phyloP scores from a whole-genome alignment of 2,797 vertebrate species.

The Hapalemur alaotrensis region DNA sequence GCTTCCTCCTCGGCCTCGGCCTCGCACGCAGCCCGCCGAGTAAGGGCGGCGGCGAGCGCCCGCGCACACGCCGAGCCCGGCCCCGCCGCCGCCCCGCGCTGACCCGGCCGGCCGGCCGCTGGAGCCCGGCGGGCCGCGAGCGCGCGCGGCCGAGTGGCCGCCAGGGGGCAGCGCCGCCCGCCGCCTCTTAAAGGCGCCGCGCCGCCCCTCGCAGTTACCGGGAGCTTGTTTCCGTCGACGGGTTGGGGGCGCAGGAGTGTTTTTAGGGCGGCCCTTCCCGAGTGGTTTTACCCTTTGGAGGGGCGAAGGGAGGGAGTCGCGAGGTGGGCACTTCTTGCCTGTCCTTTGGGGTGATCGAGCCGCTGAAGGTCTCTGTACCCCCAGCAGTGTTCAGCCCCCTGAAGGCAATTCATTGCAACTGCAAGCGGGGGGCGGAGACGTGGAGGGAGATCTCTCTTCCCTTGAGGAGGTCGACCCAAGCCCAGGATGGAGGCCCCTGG shows the following conservation, averaged over 20 bases:
- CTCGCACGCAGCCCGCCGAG: not conserved
- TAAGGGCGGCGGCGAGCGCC: not conserved
- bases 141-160: conserved; percentile 4
- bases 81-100: conserved; percentile 69
- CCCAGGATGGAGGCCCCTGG: not conserved
- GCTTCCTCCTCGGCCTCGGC: conserved; percentile 50
- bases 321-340: not conserved
- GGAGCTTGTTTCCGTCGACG: not conserved
- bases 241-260: not conserved
- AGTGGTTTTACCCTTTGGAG: not conserved
- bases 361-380: not conserved
- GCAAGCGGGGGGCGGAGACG: not conserved
- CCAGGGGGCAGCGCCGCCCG: conserved; percentile 64
- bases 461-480: not conserved
- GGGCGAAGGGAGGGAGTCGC: not conserved
- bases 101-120: conserved; percentile 17
- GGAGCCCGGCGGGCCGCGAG: not conserved
- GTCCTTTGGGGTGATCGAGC: not conserved
- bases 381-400: not conserved
- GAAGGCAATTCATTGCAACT: not conserved
- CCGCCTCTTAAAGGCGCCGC: conserved; percentile 75
- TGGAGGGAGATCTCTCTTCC: not conserved
- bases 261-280: not conserved
- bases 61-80: conserved; percentile 18
- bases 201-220: accelerated